A percentile compares a stretch with the other conserved stretches of the same genome.
phyloP scores from a whole-genome alignment of 2,113 vertebrate species.

The Mesocricetus auratus region DNA sequence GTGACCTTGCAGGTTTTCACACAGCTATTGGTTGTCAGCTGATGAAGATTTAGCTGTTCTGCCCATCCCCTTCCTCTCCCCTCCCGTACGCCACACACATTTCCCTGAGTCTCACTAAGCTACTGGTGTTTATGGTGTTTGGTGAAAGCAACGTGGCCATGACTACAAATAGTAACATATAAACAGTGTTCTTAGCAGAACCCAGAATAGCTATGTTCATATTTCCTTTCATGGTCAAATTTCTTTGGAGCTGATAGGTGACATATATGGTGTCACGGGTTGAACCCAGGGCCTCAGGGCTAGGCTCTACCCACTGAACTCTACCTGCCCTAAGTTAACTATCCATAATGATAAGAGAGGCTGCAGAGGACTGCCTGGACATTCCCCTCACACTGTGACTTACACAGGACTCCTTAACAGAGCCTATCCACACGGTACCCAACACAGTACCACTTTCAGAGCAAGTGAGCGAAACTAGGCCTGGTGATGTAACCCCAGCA shows the following conservation, averaged over 20 bases:
- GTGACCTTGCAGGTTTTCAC: background rate
- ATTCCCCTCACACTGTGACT: background rate
- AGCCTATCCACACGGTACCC: background rate
- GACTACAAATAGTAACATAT: constrained; percentile 25
- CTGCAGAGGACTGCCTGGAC: background rate
- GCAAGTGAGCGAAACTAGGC: background rate
- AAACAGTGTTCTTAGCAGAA: constrained; percentile 37
- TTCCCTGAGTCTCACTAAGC: background rate
- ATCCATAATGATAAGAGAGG: background rate
- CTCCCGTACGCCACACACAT: background rate
- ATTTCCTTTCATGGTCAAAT: constrained; percentile 37
- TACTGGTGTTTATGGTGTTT: background rate
- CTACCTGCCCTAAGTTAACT: background rate
- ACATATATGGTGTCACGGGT: background rate
- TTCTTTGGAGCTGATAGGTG: background rate
- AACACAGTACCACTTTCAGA: background rate
- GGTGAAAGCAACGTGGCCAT: background rate
- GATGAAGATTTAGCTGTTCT: background rate
- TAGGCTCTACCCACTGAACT: background rate
- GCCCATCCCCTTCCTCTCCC: background rate
- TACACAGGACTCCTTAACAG: background rate
- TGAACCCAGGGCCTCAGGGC: background rate
- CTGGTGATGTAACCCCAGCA: background rate
- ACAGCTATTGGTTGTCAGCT: background rate
- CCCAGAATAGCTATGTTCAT: constrained; percentile 22